Evolutionary conservation across 1,140 invertebrate species (phyloP).

Genomic region (Armadillidium nasatum): DNA sequence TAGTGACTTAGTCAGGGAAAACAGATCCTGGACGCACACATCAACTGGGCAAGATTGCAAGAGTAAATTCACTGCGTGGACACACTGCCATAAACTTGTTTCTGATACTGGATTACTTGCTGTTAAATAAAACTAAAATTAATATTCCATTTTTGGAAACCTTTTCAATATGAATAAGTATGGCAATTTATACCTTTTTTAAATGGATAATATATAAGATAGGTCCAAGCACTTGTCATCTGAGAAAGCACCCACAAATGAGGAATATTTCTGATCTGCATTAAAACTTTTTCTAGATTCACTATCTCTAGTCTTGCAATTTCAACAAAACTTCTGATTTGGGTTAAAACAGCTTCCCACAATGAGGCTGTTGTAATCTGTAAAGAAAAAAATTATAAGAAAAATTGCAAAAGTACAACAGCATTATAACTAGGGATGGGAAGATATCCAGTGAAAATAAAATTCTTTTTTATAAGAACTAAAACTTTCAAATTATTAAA

Average conservation of each 20-base stretch:
- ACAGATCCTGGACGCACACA: not conserved
- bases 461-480: no score
- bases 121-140: no score
- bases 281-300: not conserved
- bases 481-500: no score
- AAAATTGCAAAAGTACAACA: no score
- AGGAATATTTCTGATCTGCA: constrained; percentile 14
- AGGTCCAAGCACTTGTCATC: constrained; percentile 9
- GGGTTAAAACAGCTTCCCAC: constrained; percentile 39
- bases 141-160: no score
- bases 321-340: constrained; percentile 35
- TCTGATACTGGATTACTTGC: no score
- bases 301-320: constrained; percentile 9
- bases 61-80: not conserved
- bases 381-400: no score
- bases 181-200: not conserved
- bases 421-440: no score
- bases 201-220: constrained; percentile 17
- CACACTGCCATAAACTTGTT: not conserved
- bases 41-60: constrained; percentile 1
- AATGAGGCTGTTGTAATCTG: constrained; percentile 36
- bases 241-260: constrained; percentile 23
- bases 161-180: no score
- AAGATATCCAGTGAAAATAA: no score
- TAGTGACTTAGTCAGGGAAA: not conserved